Evolutionary conservation across 2,113 vertebrate species (phyloP), one percentile per base, ranked within the genome.

Genomic region (Ascaphus truei): DNA sequence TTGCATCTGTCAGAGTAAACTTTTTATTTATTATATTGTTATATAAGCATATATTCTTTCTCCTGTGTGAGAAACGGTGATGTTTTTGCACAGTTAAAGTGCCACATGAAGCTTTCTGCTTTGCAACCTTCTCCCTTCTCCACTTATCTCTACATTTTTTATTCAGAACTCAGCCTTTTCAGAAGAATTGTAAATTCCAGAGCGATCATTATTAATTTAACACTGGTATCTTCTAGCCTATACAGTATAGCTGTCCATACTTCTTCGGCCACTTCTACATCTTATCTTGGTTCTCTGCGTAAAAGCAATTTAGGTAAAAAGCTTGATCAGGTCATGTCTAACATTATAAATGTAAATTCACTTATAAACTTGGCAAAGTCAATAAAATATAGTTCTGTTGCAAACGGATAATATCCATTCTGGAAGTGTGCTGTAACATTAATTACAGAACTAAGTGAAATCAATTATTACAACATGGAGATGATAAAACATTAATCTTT

Each of bases 131-230:
- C 87, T 89, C 85, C 87, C 81, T 88, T 80, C 80, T 89, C 89
- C 85, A 79, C 82, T 86, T 84, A 88, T 74, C 84, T 83, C 77
- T 92, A 83, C 97, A 98, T 97, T 96, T 96, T 98, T 96, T 81
- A 98, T 98, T 90, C 58, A 77, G 78, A 96, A 91, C 91, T 85
- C 83, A 92, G 87, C 88, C 88, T 96, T 92, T 93, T 93, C 92
- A 91, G 93, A 93, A 95, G 93, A 94, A 97, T 95, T 94, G 84
- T 83, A 90, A 93, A 96, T 93, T 95, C 91, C 89, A 91, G 87
- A 83, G 87, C 89, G 92, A 88, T 83, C 90, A 97, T 99, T 92
- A 95, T 96, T 96, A 97, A 98, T 98, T 98, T 92, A 98, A 77
- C 61, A 83, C 75, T 65, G 77, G 80, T 80, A 43, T 84, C 78